These are phyloP conservation scores for Ifrita kowaldi DNA, from an alignment of 2,113 vertebrate genomes.

Conservation along the genomic window DNA sequence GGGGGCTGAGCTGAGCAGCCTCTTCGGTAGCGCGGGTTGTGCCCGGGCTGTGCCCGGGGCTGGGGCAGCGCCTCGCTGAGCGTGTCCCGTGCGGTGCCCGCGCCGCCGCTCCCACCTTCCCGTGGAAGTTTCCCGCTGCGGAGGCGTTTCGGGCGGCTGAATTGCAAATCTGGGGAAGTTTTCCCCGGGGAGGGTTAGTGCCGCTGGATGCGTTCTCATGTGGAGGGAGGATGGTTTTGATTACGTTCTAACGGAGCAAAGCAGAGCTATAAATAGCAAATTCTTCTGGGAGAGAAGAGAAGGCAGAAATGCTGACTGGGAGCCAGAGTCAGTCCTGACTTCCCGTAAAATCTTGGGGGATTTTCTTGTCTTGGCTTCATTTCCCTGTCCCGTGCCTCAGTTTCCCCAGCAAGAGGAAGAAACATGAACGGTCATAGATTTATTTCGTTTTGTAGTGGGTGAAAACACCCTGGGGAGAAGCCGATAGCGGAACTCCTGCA, in stretches of 20 bases:
- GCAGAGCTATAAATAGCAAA: not conserved
- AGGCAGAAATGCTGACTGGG: not conserved
- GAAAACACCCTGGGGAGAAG: not conserved
- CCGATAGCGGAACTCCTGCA: fast-evolving
- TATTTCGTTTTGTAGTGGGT: not conserved
- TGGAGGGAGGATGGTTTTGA: not conserved
- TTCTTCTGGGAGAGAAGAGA: not conserved
- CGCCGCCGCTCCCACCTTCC: fast-evolving
- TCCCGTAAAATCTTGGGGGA: not conserved
- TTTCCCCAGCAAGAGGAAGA: not conserved
- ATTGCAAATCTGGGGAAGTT: not conserved
- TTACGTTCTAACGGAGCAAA: not conserved
- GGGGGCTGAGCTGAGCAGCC: not conserved
- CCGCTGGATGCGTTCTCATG: not conserved
- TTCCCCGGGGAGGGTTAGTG: not conserved
- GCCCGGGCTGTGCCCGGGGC: not conserved
- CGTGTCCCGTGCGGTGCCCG: fast-evolving
- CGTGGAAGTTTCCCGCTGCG: fast-evolving
- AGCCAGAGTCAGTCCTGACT: not conserved
- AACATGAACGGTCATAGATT: fast-evolving
- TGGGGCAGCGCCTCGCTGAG: fast-evolving
- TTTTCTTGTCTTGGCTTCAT: not conserved
- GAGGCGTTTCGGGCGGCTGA: not conserved
- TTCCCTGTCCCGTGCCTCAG: not conserved
- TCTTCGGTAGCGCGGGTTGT: fast-evolving